phyloP scores from a whole-genome alignment of 2,797 vertebrate species.

The Orestias chungarensis region DNA sequence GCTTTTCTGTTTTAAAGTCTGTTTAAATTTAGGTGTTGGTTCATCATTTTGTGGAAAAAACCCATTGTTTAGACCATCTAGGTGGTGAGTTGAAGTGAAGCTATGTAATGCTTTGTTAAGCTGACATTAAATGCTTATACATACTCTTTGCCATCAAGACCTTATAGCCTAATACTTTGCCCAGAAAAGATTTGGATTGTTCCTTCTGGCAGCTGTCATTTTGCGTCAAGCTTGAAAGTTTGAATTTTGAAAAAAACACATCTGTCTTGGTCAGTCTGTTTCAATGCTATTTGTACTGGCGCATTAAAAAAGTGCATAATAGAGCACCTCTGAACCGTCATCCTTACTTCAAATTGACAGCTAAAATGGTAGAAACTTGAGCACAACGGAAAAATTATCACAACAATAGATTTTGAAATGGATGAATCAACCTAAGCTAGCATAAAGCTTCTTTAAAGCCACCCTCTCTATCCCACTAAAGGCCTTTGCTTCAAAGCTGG shows the following conservation, averaged over 20 bases:
- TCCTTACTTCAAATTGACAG: not conserved
- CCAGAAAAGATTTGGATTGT: not conserved
- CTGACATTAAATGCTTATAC: not conserved
- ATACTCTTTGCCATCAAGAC: not conserved
- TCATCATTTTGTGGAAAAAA: not conserved
- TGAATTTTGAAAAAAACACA: not conserved
- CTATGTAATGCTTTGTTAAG: not conserved
- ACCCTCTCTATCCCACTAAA: no score
- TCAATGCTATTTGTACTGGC: not conserved
- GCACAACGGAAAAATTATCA: not conserved
- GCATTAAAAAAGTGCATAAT: not conserved
- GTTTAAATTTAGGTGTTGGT: not conserved
- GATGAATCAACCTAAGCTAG: no score
- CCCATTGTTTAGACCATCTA: not conserved
- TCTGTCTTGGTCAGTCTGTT: not conserved
- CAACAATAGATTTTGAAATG: not conserved
- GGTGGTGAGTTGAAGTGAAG: not conserved
- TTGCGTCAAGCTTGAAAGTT: not conserved
- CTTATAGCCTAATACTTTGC: not conserved
- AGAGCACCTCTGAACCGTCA: not conserved
- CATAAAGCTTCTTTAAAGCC: no score
- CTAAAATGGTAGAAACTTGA: not conserved
- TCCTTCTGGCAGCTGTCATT: not conserved
- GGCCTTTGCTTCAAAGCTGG: no score
- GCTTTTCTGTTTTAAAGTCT: not conserved